Conservation (phyloP, 1,140 invertebrate species). For the Berghia stephanieae region DNA sequence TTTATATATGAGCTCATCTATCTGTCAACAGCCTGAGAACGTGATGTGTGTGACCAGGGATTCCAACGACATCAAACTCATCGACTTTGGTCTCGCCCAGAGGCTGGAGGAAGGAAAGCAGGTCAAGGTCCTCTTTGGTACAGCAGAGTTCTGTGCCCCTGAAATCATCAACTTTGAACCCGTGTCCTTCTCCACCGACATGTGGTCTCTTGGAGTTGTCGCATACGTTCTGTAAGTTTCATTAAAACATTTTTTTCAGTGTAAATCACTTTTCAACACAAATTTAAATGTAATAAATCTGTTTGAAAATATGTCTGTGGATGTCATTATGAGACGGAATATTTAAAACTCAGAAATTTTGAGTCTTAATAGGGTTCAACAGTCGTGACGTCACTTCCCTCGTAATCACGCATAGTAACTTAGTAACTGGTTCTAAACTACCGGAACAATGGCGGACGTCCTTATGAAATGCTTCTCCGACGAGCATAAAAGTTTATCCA, state of each 20-base stretch:
- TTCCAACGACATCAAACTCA: slow-evolving; percentile 95
- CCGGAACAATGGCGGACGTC: no score
- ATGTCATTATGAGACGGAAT: slow-evolving; percentile 1
- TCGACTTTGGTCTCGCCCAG: slow-evolving; percentile 97
- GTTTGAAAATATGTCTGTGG: neutral
- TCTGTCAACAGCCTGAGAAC: slow-evolving; percentile 84
- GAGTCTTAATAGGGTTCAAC: no score
- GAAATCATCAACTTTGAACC: slow-evolving; percentile 98
- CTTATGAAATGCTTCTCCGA: no score
- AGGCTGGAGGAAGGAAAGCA: slow-evolving; percentile 97
- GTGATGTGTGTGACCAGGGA: slow-evolving; percentile 98
- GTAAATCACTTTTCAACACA: neutral
- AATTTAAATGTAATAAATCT: neutral
- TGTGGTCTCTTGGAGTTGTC: slow-evolving; percentile 98
- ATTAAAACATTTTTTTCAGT: neutral
- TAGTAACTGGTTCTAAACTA: no score
- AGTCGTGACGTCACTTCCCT: no score
- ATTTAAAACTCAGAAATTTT: no score
- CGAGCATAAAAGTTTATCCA: no score
- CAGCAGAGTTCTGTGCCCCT: slow-evolving; percentile 98
- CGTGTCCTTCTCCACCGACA: slow-evolving; percentile 99
- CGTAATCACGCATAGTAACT: no score
- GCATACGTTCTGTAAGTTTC: slow-evolving; percentile 92
- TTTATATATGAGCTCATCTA: neutral
- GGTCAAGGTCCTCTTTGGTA: slow-evolving; percentile 96